Evolutionary conservation across 1,140 invertebrate species (phyloP).

Genomic region (Drosophila guanche): DNA sequence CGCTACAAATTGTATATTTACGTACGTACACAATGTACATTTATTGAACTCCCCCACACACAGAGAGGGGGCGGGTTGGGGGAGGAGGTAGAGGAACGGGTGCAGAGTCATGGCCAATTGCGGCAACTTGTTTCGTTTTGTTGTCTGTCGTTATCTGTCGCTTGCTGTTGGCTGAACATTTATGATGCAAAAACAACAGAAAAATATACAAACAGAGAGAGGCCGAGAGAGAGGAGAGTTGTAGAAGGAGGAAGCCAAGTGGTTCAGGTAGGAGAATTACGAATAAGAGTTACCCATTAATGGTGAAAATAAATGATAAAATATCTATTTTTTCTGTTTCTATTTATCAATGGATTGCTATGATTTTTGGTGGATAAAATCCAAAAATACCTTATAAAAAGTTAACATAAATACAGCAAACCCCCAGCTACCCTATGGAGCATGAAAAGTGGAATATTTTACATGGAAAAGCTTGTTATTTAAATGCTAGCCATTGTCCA

Average conservation of each 20-base stretch:
- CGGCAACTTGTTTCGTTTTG: conserved; percentile 48
- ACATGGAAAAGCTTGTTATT: conserved; percentile 29
- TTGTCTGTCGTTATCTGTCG: conserved; percentile 21
- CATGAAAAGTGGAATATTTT: conserved; percentile 10
- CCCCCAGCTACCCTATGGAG: no score
- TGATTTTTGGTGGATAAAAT: no score
- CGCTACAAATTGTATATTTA: conserved; percentile 23
- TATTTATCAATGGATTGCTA: no score
- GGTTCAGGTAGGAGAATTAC: no score
- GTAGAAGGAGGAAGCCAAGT: no score
- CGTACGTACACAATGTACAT: conserved; percentile 25
- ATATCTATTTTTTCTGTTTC: no score
- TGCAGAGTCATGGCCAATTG: conserved; percentile 57
- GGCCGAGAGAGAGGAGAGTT: background rate
- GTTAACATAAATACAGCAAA: no score
- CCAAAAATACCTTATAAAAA: no score
- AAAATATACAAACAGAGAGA: background rate
- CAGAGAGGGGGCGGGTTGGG: no score
- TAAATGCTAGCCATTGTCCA: no score
- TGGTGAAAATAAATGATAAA: no score
- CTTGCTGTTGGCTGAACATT: conserved; percentile 39
- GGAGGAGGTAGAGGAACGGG: no score
- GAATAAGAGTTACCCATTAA: conserved; percentile 8
- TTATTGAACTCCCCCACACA: conserved; percentile 27
- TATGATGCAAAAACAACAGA: conserved; percentile 39